Percentiles rank a stretch among this genome's conserved stretches.
These are phyloP conservation scores for Jacana jacana DNA, from an alignment of 2,113 vertebrate genomes.

Conservation along the genomic window DNA sequence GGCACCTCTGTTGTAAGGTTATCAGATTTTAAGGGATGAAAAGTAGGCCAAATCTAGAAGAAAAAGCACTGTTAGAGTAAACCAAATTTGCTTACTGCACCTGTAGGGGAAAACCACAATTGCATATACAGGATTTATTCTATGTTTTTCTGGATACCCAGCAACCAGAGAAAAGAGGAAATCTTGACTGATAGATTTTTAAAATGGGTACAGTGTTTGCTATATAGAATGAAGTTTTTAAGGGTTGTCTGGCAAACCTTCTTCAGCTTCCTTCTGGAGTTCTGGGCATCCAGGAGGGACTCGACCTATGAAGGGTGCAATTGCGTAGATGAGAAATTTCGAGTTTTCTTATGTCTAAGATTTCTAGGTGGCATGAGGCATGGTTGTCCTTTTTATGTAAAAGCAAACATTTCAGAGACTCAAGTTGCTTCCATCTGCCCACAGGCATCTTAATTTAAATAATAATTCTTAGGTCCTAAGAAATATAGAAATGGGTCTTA, in stretches of 20 bases:
- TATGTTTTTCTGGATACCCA: not conserved
- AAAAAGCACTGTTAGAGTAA: not conserved
- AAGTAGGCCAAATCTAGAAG: not conserved
- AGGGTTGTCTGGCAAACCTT: not conserved
- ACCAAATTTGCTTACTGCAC: not conserved
- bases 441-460: not conserved
- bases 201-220: not conserved
- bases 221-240: not conserved
- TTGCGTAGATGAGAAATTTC: not conserved
- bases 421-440: not conserved
- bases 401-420: not conserved
- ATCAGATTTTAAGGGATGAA: not conserved
- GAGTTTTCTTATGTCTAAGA: not conserved
- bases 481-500: not conserved
- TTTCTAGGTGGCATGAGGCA: not conserved
- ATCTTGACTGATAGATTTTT: not conserved
- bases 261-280: not conserved
- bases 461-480: not conserved
- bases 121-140: not conserved
- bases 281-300: not conserved
- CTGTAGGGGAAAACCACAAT: not conserved
- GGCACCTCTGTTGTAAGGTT: not conserved
- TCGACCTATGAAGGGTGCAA: not conserved
- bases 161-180: not conserved
- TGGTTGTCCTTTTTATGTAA: not conserved